Conservation (phyloP, 2,797 vertebrate species). For the Acanthurus leucopareius region DNA sequence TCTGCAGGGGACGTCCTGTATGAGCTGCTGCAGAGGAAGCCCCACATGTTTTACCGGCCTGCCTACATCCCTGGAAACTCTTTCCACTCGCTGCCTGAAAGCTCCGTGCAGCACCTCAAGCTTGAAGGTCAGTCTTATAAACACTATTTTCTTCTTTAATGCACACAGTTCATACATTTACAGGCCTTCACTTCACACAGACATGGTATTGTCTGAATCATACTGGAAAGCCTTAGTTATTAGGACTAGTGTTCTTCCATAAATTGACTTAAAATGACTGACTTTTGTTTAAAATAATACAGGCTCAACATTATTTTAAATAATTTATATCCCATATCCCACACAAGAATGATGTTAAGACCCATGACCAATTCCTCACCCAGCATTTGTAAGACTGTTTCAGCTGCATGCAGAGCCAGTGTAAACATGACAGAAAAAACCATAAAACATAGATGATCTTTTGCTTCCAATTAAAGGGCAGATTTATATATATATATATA, state of each 20-base stretch:
- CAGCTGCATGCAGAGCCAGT: background rate
- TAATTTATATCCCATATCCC: background rate
- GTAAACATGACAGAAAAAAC: too few species aligned
- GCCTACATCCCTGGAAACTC: constrained; percentile 93
- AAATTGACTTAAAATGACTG: background rate
- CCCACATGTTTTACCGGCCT: constrained; percentile 89
- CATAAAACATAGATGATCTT: too few species aligned
- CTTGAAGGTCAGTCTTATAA: constrained; percentile 90
- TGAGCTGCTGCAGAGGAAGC: constrained; percentile 96
- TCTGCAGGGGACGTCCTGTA: constrained; percentile 94
- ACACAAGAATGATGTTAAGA: background rate
- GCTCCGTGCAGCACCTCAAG: constrained; percentile 91
- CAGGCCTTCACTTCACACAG: background rate
- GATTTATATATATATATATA: too few species aligned
- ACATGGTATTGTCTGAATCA: background rate
- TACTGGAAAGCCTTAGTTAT: background rate
- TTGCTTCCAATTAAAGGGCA: too few species aligned
- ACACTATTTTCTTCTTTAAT: background rate
- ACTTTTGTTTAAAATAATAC: background rate
- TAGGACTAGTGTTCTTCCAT: background rate
- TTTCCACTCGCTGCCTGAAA: constrained; percentile 90
- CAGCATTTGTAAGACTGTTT: background rate
- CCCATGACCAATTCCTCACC: too few species aligned
- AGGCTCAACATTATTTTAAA: background rate
- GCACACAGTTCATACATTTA: background rate